A percentile compares a stretch with the other conserved stretches of the same genome.
These are phyloP conservation scores for Brachypodius melanocephalos DNA, from an alignment of 2,113 vertebrate species.

Conservation along the genomic window DNA sequence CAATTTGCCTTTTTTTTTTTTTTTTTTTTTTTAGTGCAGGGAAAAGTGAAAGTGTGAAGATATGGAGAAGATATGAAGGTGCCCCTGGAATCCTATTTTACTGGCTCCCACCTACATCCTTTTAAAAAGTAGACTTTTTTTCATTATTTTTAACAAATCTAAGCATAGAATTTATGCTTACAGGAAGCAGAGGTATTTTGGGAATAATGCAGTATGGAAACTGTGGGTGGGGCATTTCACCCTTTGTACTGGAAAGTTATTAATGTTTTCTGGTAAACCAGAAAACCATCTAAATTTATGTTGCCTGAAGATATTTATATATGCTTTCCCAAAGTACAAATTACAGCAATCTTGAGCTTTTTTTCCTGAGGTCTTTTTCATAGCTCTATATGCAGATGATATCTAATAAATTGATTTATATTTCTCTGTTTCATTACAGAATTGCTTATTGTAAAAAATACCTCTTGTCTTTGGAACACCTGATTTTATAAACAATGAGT, in stretches of 20 bases:
- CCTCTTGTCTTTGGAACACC: not conserved
- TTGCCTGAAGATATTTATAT: not conserved
- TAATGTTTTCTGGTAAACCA: not conserved
- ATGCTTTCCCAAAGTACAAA: not conserved
- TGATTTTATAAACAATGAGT: not conserved
- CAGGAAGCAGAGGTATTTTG: not conserved
- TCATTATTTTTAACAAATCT: not conserved
- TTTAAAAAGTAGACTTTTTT: not conserved
- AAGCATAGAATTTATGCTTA: not conserved
- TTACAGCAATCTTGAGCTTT: not conserved
- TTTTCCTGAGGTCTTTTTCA: not conserved
- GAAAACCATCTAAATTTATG: not conserved
- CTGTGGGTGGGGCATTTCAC: not conserved
- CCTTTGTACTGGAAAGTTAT: not conserved
- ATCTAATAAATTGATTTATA: conserved; percentile 31
- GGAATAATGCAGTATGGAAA: not conserved
- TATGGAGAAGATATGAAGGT: not conserved
- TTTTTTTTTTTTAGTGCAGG: not conserved
- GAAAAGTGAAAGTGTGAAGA: not conserved
- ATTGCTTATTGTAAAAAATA: conserved; percentile 1
- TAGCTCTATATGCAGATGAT: not conserved
- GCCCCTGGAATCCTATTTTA: not conserved
- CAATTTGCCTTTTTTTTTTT: not conserved
- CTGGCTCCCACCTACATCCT: not conserved
- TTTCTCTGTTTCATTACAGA: not conserved